Conservation (phyloP, 2,888 invertebrate genomes). For the Drosophila hamatofila region DNA sequence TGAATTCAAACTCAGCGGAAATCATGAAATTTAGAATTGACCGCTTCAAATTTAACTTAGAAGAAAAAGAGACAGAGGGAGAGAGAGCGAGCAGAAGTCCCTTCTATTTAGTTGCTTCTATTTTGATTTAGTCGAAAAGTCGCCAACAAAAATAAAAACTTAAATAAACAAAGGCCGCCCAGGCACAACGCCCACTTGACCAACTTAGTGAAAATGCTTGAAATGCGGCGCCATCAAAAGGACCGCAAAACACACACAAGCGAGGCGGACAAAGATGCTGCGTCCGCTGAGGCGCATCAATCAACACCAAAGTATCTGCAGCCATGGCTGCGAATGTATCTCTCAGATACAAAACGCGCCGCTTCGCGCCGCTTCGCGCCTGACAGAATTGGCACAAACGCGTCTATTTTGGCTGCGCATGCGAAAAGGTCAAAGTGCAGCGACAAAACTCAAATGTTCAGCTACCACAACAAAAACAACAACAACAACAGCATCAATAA, state of each 20-base stretch:
- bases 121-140: slow-evolving; percentile 13
- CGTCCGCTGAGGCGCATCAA: slow-evolving; percentile 67
- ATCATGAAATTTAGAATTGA: slow-evolving; percentile 19
- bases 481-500: slow-evolving; percentile 1
- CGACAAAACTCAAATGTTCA: slow-evolving; percentile 32
- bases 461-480: not conserved
- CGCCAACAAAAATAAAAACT: slow-evolving; percentile 60
- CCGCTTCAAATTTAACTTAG: not conserved
- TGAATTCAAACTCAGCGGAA: slow-evolving; percentile 15
- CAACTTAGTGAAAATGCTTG: slow-evolving; percentile 64
- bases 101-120: not conserved
- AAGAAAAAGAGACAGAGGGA: not conserved
- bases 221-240: slow-evolving; percentile 76
- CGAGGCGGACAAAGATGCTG: slow-evolving; percentile 49
- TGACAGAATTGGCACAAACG: slow-evolving; percentile 77
- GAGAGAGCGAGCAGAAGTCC: not conserved
- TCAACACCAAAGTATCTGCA: slow-evolving; percentile 50
- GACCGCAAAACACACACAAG: slow-evolving; percentile 23
- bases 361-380: slow-evolving; percentile 37
- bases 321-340: slow-evolving; percentile 33
- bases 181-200: slow-evolving; percentile 69
- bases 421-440: slow-evolving; percentile 69
- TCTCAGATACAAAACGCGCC: slow-evolving; percentile 38
- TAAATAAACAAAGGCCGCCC: slow-evolving; percentile 57
- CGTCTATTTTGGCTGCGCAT: slow-evolving; percentile 62